These are phyloP conservation scores for Drosophila ercepeae DNA, from an alignment of 1,140 invertebrate species.

Conservation along the genomic window DNA sequence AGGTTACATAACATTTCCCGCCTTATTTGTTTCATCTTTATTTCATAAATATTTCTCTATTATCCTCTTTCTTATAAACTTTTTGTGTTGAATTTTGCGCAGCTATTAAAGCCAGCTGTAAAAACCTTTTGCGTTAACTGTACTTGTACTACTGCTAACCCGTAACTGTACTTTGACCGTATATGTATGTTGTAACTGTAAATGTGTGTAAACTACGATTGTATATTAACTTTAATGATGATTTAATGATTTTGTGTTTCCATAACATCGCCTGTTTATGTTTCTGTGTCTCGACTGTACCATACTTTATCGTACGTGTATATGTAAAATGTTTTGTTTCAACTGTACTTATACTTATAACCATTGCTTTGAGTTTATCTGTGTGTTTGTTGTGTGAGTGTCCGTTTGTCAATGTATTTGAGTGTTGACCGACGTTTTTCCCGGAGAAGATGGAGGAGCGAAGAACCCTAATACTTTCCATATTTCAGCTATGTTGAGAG, in stretches of 20 bases:
- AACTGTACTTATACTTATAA: slow-evolving; percentile 28
- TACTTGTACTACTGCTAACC: slow-evolving; percentile 31
- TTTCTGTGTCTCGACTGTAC: slow-evolving; percentile 26
- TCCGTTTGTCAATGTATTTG: slow-evolving; percentile 4
- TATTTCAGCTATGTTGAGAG: slow-evolving; percentile 67
- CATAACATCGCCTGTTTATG: slow-evolving; percentile 9
- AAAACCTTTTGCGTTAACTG: slow-evolving; percentile 27
- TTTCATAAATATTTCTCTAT: slow-evolving; percentile 2
- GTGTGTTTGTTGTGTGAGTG: slow-evolving; percentile 12
- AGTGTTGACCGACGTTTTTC: slow-evolving; percentile 2
- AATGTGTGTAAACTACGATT: slow-evolving; percentile 8
- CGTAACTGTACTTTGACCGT: slow-evolving; percentile 38
- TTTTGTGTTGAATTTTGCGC: slow-evolving; percentile 23
- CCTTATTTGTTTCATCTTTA: neutral
- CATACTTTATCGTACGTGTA: no score
- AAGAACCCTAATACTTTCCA: slow-evolving; percentile 62
- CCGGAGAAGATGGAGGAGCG: slow-evolving; percentile 26
- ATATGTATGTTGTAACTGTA: slow-evolving; percentile 41
- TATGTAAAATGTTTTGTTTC: slow-evolving; percentile 4
- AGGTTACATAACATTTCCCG: neutral
- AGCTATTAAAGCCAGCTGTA: slow-evolving; percentile 33
- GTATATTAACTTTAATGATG: neutral
- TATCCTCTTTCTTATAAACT: neutral
- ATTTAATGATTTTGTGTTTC: neutral
- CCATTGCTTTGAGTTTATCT: slow-evolving; percentile 13